phyloP scores from a whole-genome alignment of 2,888 invertebrate genomes.

The Cantharis rustica region DNA sequence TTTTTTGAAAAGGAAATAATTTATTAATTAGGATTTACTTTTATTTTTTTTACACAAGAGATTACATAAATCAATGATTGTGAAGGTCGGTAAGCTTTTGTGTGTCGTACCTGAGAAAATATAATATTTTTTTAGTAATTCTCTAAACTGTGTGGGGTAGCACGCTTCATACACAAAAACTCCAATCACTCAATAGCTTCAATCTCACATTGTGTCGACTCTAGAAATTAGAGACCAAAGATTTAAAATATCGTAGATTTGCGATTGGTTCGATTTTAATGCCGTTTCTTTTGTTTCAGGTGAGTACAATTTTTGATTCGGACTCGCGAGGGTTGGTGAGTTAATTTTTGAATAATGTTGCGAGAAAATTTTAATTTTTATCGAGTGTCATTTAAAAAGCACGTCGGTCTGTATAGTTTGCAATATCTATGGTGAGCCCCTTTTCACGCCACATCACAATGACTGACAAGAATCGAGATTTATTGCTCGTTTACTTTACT shows the following conservation, averaged over 20 bases:
- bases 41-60: background rate
- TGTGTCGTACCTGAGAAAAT: slow-evolving; percentile 8
- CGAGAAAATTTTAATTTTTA: background rate
- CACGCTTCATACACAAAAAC: slow-evolving; percentile 35
- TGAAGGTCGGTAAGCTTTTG: background rate
- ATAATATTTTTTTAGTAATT: slow-evolving; percentile 30
- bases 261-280: background rate
- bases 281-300: slow-evolving; percentile 35
- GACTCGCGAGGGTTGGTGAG: background rate
- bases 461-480: slow-evolving; percentile 57
- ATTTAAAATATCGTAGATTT: slow-evolving; percentile 12
- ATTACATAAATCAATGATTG: background rate
- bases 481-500: slow-evolving; percentile 56
- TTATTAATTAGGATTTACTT: background rate
- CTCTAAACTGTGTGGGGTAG: slow-evolving; percentile 36
- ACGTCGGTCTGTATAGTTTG: slow-evolving; percentile 10
- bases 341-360: background rate
- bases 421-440: slow-evolving; percentile 33
- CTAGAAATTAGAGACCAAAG: slow-evolving; percentile 18
- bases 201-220: slow-evolving; percentile 18
- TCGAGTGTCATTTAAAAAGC: background rate
- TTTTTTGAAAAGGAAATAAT: background rate
- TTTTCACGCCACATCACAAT: slow-evolving; percentile 52
- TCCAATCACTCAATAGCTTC: slow-evolving; percentile 22
- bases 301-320: slow-evolving; percentile 29